phyloP scores from a whole-genome alignment of 2,888 invertebrate genomes.

The Eutolmus rufibarbis region DNA sequence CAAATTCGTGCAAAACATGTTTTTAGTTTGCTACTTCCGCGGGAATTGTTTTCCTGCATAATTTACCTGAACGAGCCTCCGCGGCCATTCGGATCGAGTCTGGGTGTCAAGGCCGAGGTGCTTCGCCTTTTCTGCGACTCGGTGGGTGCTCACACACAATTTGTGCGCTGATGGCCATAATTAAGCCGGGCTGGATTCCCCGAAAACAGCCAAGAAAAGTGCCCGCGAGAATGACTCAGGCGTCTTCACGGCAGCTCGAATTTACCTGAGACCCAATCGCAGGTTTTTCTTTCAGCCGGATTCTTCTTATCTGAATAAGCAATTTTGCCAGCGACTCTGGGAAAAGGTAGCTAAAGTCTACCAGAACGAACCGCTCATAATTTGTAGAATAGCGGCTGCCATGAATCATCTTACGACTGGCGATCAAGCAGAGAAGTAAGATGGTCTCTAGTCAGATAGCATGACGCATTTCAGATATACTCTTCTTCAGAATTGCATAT shows the following conservation, averaged over 20 bases:
- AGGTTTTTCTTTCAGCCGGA: not conserved
- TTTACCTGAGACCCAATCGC: not conserved
- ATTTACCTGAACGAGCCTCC: not conserved
- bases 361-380: not conserved
- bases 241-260: not conserved
- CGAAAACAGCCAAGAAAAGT: not conserved
- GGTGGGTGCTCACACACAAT: not conserved
- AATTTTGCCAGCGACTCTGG: not conserved
- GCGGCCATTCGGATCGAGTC: not conserved
- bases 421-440: not conserved
- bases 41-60: not conserved
- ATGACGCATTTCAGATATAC: not conserved
- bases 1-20: not conserved
- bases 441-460: not conserved
- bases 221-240: not conserved
- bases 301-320: not conserved
- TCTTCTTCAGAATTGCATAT: not conserved
- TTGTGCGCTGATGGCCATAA: not conserved
- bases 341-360: not conserved
- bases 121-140: not conserved
- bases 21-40: not conserved
- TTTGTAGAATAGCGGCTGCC: not conserved
- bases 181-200: not conserved
- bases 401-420: not conserved
- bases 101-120: constrained; percentile 25